phyloP scores from a whole-genome alignment of 2,888 invertebrate genomes.

The Xestia xanthographa region DNA sequence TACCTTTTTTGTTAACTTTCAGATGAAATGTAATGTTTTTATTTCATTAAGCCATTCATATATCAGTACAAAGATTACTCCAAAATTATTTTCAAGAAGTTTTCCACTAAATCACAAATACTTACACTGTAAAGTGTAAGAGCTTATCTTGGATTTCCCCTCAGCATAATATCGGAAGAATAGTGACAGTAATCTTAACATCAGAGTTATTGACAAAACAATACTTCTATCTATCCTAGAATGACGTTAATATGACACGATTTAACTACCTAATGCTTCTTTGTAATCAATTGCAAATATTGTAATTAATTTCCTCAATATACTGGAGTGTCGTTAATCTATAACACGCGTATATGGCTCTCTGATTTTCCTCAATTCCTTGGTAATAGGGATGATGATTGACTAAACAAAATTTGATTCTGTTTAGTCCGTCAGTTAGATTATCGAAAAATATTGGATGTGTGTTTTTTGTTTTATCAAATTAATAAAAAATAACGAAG shows the following conservation, averaged over 20 bases:
- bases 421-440: too few relatives aligned
- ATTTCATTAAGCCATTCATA: neutral
- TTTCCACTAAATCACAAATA: neutral
- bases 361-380: neutral
- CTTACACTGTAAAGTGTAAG: neutral
- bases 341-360: neutral
- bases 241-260: neutral
- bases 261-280: slow-evolving; percentile 30
- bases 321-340: slow-evolving; percentile 2
- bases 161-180: slow-evolving; percentile 14
- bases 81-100: neutral
- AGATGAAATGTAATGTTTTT: neutral
- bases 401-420: too few relatives aligned
- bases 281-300: slow-evolving; percentile 37
- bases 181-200: slow-evolving; percentile 12
- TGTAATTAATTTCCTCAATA: slow-evolving; percentile 33
- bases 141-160: neutral
- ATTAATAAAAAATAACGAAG: too few relatives aligned
- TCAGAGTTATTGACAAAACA: slow-evolving; percentile 14
- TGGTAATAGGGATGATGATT: too few relatives aligned
- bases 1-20: too few relatives aligned
- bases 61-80: neutral
- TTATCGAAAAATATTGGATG: too few relatives aligned
- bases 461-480: too few relatives aligned
- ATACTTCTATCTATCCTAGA: neutral